Percentiles rank a stretch among this genome's conserved stretches.
These are phyloP conservation scores for Drosophila putrida DNA, from an alignment of 2,888 invertebrate species.

Conservation along the genomic window DNA sequence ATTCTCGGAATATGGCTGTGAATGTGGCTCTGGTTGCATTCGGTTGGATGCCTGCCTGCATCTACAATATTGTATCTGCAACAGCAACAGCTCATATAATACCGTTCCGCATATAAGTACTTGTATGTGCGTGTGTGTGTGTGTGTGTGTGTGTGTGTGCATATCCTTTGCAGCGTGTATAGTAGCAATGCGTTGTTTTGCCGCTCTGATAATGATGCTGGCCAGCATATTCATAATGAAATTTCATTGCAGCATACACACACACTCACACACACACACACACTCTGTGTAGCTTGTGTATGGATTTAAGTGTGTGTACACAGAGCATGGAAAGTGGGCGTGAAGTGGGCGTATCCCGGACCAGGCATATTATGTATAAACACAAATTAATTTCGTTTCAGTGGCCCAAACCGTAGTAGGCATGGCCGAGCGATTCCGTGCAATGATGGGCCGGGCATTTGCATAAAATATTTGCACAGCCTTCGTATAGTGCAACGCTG, in stretches of 20 bases:
- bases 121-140: slow-evolving; percentile 34
- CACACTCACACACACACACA: slow-evolving; percentile 22
- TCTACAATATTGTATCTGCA: slow-evolving; percentile 46
- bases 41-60: slow-evolving; percentile 51
- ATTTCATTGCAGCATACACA: slow-evolving; percentile 75
- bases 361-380: slow-evolving; percentile 81
- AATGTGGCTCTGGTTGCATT: slow-evolving; percentile 28
- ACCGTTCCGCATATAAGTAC: slow-evolving; percentile 70
- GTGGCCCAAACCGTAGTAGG: slow-evolving; percentile 75
- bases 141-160: slow-evolving; percentile 47
- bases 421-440: slow-evolving; percentile 69
- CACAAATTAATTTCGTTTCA: slow-evolving; percentile 83
- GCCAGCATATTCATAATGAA: slow-evolving; percentile 79
- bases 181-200: slow-evolving; percentile 77
- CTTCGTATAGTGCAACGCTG: slow-evolving; percentile 73
- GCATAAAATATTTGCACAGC: slow-evolving; percentile 84
- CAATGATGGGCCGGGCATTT: slow-evolving; percentile 78
- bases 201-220: slow-evolving; percentile 80
- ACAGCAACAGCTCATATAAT: slow-evolving; percentile 73
- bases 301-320: slow-evolving; percentile 61
- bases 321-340: slow-evolving; percentile 44
- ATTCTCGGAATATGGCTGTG: slow-evolving; percentile 41
- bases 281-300: slow-evolving; percentile 7
- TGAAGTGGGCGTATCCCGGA: slow-evolving; percentile 21
- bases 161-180: slow-evolving; percentile 76